phyloP scores from a whole-genome alignment of 2,888 invertebrate genomes.

The Cryptophagus acutangulus region DNA sequence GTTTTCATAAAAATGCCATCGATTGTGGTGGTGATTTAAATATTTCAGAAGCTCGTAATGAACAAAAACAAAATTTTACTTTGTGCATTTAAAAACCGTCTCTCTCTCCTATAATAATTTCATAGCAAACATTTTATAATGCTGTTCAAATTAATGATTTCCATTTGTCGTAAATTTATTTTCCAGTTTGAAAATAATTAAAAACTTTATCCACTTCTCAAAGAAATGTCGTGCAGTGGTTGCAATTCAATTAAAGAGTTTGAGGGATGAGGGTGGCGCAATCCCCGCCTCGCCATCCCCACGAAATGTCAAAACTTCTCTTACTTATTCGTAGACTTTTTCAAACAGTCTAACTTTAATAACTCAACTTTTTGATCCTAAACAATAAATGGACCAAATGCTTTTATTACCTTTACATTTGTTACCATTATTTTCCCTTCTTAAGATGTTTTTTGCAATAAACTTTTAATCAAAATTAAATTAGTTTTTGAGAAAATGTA shows the following conservation, averaged over 20 bases:
- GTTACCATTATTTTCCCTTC: slow-evolving; percentile 1
- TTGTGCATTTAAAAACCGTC: no score
- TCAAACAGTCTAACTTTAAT: slow-evolving; percentile 27
- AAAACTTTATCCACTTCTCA: slow-evolving; percentile 46
- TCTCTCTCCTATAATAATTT: no score
- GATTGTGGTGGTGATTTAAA: no score
- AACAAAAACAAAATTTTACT: no score
- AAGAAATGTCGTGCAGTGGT: slow-evolving; percentile 46
- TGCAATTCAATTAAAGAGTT: slow-evolving; percentile 48
- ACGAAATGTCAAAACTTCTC: slow-evolving; percentile 40
- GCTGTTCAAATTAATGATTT: slow-evolving; percentile 35
- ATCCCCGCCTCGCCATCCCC: slow-evolving; percentile 12
- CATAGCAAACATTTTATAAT: slow-evolving; percentile 8
- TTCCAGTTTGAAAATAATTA: slow-evolving; percentile 46
- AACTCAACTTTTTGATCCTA: slow-evolving; percentile 25
- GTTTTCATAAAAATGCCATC: no score
- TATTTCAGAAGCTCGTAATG: no score
- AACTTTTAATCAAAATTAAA: no score
- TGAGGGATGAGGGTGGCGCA: slow-evolving; percentile 14
- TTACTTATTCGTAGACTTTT: slow-evolving; percentile 34
- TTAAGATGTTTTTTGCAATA: background rate
- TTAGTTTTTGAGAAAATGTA: no score
- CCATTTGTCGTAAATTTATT: slow-evolving; percentile 45
- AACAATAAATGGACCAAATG: slow-evolving; percentile 32
- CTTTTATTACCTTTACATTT: slow-evolving; percentile 20